phyloP scores from a whole-genome alignment of 2,888 invertebrate genomes.

The Metellina segmentata region DNA sequence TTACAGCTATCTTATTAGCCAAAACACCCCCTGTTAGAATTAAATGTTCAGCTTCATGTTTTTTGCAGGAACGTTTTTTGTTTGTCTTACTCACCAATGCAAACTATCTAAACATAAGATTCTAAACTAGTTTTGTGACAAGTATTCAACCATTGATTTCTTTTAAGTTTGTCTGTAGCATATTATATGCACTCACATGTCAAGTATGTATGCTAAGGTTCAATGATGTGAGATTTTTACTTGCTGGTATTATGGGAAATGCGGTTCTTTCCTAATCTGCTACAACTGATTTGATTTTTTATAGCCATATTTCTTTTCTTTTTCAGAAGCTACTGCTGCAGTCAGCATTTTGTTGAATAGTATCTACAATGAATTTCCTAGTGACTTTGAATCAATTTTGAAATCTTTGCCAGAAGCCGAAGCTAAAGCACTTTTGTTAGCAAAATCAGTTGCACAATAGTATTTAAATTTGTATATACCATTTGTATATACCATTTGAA shows the following conservation, averaged over 20 bases:
- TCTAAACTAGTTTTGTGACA: no score
- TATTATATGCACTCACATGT: not conserved
- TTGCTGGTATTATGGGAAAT: not conserved
- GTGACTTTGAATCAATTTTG: conserved; percentile 64
- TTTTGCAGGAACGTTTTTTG: no score
- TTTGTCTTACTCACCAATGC: no score
- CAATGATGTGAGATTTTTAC: not conserved
- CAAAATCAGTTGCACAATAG: conserved; percentile 23
- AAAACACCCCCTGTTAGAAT: no score
- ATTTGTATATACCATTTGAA: no score
- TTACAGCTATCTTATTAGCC: no score
- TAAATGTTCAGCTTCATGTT: no score
- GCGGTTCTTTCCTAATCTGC: no score
- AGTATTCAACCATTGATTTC: no score
- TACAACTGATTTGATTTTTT: not conserved
- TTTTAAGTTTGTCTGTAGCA: not conserved
- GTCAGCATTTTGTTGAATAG: conserved; percentile 37
- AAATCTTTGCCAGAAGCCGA: conserved; percentile 53
- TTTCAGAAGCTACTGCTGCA: conserved; percentile 42
- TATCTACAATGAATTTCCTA: conserved; percentile 58
- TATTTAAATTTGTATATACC: no score
- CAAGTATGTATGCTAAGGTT: not conserved
- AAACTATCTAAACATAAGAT: no score
- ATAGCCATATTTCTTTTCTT: not conserved
- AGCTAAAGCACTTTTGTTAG: conserved; percentile 59